Conservation (phyloP, 2,113 vertebrate genomes). For the Lanius ludovicianus region DNA sequence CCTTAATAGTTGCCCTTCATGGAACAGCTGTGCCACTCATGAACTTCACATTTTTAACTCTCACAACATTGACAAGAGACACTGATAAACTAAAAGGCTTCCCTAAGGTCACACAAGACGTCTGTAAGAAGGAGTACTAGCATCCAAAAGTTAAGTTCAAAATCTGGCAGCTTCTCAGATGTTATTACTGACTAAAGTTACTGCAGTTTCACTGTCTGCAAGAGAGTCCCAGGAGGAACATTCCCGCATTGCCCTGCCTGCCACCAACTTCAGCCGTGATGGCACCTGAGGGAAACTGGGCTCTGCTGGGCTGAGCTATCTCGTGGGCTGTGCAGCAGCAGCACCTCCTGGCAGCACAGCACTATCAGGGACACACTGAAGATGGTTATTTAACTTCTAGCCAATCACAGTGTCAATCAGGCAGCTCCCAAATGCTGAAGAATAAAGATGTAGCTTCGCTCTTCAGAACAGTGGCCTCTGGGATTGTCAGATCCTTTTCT, state of each 20-base stretch:
- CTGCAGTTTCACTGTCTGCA: neutral
- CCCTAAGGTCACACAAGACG: neutral
- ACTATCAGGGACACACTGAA: neutral
- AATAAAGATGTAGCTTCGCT: neutral
- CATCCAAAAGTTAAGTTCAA: neutral
- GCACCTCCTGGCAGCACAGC: neutral
- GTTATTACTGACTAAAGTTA: neutral
- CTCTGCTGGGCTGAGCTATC: neutral
- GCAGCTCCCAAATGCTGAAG: neutral
- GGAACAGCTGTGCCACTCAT: neutral
- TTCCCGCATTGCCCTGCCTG: neutral
- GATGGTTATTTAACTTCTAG: neutral
- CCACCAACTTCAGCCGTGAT: rapidly evolving
- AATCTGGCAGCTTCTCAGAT: neutral
- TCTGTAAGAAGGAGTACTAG: neutral
- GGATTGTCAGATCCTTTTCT: neutral
- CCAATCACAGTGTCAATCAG: neutral
- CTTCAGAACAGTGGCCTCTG: neutral
- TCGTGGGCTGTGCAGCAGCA: neutral
- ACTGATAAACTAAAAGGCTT: neutral
- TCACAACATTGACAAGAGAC: neutral
- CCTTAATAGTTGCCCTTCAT: neutral
- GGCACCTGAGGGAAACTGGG: neutral
- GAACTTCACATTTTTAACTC: neutral
- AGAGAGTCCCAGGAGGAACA: neutral